Percentiles rank a stretch among this genome's conserved stretches.
phyloP scores from a whole-genome alignment of 2,888 invertebrate genomes.

The Iphiclides podalirius region DNA sequence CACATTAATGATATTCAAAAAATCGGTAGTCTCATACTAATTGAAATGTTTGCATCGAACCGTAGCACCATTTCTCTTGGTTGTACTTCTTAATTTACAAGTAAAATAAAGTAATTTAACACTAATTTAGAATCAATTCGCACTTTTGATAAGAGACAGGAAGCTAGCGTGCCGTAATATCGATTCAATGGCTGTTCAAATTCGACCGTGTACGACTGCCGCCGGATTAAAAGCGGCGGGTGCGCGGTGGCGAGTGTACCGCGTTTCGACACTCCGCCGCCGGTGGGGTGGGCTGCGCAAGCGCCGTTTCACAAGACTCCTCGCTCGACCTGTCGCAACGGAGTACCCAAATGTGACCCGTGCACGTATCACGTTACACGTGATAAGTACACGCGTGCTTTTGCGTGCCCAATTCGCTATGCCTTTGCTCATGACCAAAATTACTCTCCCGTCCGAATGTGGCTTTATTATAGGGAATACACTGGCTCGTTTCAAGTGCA shows the following conservation, averaged over 20 bases:
- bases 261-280: constrained; percentile 69
- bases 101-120: too few species aligned
- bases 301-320: constrained; percentile 75
- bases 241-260: constrained; percentile 60
- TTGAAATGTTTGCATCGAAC: too few species aligned
- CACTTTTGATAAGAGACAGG: too few species aligned
- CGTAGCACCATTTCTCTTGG: too few species aligned
- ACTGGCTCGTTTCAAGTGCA: too few species aligned
- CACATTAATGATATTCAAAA: too few species aligned
- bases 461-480: neutral
- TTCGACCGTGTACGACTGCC: too few species aligned
- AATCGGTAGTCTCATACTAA: too few species aligned
- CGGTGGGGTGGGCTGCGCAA: constrained; percentile 72
- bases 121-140: too few species aligned
- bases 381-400: constrained; percentile 48
- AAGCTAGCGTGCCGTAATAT: too few species aligned
- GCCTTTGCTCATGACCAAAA: constrained; percentile 14
- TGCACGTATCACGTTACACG: constrained; percentile 72
- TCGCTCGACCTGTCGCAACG: constrained; percentile 75
- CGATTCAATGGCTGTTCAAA: too few species aligned
- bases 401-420: constrained; percentile 42
- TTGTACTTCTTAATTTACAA: too few species aligned
- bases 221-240: constrained; percentile 38
- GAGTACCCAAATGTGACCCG: constrained; percentile 77
- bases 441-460: neutral